phyloP scores from a whole-genome alignment of 2,113 vertebrate genomes.

The Lipotes vexillifer region DNA sequence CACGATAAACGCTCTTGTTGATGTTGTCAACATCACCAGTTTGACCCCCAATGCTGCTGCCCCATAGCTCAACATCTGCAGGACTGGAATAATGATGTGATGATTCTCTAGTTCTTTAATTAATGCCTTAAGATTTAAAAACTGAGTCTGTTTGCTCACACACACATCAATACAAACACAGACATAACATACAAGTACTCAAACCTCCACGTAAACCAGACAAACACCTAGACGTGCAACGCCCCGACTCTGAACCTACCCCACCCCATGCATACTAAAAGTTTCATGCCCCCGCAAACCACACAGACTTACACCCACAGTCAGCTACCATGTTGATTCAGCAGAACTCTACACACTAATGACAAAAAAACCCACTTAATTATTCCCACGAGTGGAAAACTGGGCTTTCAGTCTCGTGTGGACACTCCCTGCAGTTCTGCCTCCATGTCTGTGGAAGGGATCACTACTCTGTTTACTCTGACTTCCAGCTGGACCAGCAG shows the following conservation, averaged over 20 bases:
- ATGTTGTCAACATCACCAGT: neutral
- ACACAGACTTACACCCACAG: constrained; percentile 22
- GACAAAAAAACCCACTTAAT: constrained; percentile 52
- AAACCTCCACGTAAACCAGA: neutral
- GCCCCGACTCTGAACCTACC: constrained; percentile 15
- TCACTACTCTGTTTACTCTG: neutral
- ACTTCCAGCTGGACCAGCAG: neutral
- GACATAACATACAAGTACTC: neutral
- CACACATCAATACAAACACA: neutral
- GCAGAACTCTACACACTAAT: neutral
- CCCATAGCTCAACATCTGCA: neutral
- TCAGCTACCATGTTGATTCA: constrained; percentile 20
- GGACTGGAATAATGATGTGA: neutral
- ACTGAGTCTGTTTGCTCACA: neutral
- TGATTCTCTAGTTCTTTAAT: neutral
- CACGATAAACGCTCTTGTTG: neutral
- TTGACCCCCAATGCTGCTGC: neutral
- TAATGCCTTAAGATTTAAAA: neutral
- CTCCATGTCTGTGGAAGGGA: neutral
- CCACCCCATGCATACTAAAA: neutral
- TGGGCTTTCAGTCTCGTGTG: neutral
- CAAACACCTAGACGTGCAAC: neutral
- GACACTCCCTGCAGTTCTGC: neutral
- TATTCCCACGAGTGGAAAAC: constrained; percentile 45
- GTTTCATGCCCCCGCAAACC: neutral